phyloP scores from a whole-genome alignment of 2,797 vertebrate species.

The Cuculus canorus region DNA sequence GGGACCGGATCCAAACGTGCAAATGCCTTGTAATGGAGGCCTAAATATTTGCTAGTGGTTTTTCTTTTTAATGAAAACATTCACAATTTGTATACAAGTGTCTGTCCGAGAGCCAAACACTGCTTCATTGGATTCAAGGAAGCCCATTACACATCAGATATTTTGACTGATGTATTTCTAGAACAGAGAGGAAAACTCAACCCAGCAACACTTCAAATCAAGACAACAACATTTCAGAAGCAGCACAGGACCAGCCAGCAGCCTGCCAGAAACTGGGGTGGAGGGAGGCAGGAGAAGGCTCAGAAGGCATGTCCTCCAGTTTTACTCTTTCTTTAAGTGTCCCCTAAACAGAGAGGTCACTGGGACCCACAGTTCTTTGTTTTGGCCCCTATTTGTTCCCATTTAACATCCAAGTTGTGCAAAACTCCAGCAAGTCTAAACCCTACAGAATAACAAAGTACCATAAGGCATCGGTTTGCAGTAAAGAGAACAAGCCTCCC shows the following conservation, averaged over 20 bases:
- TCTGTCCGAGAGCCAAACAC: background rate
- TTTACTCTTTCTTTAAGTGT: background rate
- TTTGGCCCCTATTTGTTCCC: background rate
- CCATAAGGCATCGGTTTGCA: background rate
- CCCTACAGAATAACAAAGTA: background rate
- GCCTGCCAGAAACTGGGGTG: rapidly evolving
- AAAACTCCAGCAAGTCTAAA: background rate
- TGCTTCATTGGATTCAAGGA: background rate
- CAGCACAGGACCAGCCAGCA: background rate
- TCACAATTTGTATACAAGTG: background rate
- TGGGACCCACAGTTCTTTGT: background rate
- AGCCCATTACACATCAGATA: background rate
- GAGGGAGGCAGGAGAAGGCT: background rate
- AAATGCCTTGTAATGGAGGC: background rate
- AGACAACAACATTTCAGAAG: background rate
- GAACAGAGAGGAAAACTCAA: background rate
- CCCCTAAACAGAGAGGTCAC: background rate
- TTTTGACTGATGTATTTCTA: background rate
- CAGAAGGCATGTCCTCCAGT: background rate
- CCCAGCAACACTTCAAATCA: rapidly evolving
- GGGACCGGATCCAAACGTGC: background rate
- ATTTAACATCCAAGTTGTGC: background rate
- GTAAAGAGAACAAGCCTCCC: background rate
- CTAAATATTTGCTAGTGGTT: background rate
- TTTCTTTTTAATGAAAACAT: background rate